Conservation (phyloP, 2,113 vertebrate species). For the Progne subis region DNA sequence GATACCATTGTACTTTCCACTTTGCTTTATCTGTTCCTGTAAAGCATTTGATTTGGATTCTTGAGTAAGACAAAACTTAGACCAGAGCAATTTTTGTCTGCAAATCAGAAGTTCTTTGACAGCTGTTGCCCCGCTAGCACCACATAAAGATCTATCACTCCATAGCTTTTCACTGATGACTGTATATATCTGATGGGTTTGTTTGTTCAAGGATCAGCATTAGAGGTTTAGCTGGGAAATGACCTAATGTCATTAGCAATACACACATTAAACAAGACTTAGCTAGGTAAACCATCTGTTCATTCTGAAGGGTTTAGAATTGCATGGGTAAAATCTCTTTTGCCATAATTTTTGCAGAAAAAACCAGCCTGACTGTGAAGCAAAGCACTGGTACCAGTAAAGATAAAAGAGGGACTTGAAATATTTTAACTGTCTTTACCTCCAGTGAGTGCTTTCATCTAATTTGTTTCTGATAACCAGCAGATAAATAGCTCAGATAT, state of each 20-base stretch:
- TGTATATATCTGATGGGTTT: not conserved
- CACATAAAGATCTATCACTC: not conserved
- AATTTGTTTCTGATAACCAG: not conserved
- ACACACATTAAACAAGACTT: slow-evolving; percentile 28
- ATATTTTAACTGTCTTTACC: not conserved
- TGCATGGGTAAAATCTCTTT: not conserved
- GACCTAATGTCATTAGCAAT: slow-evolving; percentile 26
- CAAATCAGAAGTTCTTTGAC: not conserved
- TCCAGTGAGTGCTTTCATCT: not conserved
- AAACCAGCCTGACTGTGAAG: not conserved
- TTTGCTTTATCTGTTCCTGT: not conserved
- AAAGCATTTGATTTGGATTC: not conserved
- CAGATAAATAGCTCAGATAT: not conserved
- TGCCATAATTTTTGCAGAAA: not conserved
- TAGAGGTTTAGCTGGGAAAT: slow-evolving; percentile 17
- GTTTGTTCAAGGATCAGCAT: slow-evolving; percentile 47
- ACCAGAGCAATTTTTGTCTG: not conserved
- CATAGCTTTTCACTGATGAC: not conserved
- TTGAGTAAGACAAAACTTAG: not conserved
- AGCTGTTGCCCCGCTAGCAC: not conserved
- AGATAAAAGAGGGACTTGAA: not conserved
- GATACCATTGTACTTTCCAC: not conserved
- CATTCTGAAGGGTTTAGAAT: slow-evolving; percentile 1
- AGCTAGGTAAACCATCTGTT: slow-evolving; percentile 25
- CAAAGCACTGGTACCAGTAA: not conserved